Conservation (phyloP, 2,888 invertebrate genomes). For the Clistopyga incitator region DNA sequence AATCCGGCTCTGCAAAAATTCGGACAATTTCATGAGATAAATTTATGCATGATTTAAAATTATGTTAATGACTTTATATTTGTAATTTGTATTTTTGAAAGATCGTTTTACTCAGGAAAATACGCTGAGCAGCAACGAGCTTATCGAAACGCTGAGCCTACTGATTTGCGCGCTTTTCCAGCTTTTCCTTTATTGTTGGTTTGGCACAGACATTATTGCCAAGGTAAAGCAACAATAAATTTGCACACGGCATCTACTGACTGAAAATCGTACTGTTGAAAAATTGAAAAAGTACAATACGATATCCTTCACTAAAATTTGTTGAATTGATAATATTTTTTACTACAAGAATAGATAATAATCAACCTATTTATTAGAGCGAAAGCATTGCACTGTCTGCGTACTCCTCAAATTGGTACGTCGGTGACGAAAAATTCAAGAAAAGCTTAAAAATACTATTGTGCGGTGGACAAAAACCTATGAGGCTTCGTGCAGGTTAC, state of each 20-base stretch:
- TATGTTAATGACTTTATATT: background rate
- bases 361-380: conserved; percentile 29
- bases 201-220: conserved; percentile 63
- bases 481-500: conserved; percentile 61
- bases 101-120: background rate
- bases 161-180: conserved; percentile 61
- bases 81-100: background rate
- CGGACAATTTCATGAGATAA: too few relatives aligned
- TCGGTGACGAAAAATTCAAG: conserved; percentile 55
- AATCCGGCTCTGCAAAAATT: too few relatives aligned
- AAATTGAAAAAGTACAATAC: background rate
- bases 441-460: conserved; percentile 58
- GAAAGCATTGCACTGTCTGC: conserved; percentile 48
- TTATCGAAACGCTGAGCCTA: conserved; percentile 45
- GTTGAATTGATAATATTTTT: background rate
- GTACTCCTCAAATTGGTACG: conserved; percentile 60
- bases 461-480: conserved; percentile 59
- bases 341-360: background rate
- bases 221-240: conserved; percentile 57
- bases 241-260: too few relatives aligned
- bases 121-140: conserved; percentile 51
- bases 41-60: background rate
- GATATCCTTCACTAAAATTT: background rate
- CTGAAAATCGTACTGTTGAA: background rate
- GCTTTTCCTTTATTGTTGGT: conserved; percentile 67